Conservation (phyloP, 1,140 invertebrate species). For the Aphaenogaster rudis region DNA sequence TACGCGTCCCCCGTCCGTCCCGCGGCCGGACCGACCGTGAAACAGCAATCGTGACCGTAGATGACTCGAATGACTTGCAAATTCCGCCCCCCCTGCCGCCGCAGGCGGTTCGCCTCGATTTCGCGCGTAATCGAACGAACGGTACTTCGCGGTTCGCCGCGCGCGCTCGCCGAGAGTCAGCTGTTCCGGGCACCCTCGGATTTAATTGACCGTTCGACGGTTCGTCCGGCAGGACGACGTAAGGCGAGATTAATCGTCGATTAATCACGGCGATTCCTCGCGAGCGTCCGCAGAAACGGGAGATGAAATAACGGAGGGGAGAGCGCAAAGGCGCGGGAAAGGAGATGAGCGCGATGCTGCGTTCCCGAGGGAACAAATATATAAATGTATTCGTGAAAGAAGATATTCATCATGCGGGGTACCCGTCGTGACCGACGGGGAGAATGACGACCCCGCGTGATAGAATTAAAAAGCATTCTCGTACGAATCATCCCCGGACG, state of each 20-base stretch:
- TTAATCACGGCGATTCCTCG: not conserved
- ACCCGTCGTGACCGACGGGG: not conserved
- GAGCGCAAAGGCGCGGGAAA: not conserved
- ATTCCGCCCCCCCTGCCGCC: constrained; percentile 21
- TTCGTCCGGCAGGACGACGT: not conserved
- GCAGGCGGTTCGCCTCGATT: constrained; percentile 45
- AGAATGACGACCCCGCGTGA: not conserved
- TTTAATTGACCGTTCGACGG: not conserved
- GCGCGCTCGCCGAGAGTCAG: not conserved
- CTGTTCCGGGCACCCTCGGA: not conserved
- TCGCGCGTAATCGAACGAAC: constrained; percentile 33
- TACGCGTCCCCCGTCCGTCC: not conserved
- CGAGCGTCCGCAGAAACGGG: not conserved
- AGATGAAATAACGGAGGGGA: not conserved
- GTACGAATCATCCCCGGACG: not conserved
- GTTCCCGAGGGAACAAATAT: not conserved
- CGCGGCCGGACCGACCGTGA: constrained; percentile 56
- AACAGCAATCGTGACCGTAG: constrained; percentile 77
- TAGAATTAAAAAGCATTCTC: not conserved
- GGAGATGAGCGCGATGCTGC: not conserved
- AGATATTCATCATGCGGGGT: not conserved
- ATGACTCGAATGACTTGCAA: constrained; percentile 76
- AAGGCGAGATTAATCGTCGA: not conserved
- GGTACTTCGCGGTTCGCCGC: constrained; percentile 11
- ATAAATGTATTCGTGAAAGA: not conserved